Percentiles rank a stretch among this genome's conserved stretches.
Evolutionary conservation across 2,888 invertebrate species (phyloP).

Genomic region (Dinocampus coccinellae): DNA sequence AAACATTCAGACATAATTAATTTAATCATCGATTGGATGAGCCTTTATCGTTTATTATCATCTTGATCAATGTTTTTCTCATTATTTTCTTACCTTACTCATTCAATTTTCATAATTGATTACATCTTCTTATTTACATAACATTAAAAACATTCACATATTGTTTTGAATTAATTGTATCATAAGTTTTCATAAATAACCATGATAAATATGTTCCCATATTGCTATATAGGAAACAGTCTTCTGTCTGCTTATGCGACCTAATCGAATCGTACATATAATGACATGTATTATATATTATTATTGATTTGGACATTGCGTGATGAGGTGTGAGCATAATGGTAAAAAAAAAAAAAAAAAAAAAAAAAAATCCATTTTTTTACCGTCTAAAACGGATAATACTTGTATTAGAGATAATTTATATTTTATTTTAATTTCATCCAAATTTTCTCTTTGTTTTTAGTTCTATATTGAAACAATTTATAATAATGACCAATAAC

Average conservation of each 20-base stretch:
- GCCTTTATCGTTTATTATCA: slow-evolving; percentile 39
- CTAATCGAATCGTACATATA: background rate
- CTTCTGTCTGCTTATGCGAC: slow-evolving; percentile 22
- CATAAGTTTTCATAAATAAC: slow-evolving; percentile 55
- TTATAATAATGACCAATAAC: slow-evolving; percentile 33
- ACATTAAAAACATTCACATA: slow-evolving; percentile 64
- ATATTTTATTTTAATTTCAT: background rate
- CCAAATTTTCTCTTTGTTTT: slow-evolving; percentile 15
- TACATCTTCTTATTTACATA: slow-evolving; percentile 60
- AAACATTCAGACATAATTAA: slow-evolving; percentile 32
- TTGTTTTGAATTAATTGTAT: slow-evolving; percentile 46
- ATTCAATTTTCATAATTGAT: slow-evolving; percentile 31
- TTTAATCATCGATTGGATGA: slow-evolving; percentile 28
- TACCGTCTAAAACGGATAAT: background rate
- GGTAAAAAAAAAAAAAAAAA: too few species aligned
- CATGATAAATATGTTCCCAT: slow-evolving; percentile 48
- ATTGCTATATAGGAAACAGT: slow-evolving; percentile 52
- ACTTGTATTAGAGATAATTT: background rate
- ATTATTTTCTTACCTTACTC: slow-evolving; percentile 46
- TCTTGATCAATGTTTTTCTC: slow-evolving; percentile 48
- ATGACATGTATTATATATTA: too few species aligned
- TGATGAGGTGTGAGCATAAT: too few species aligned
- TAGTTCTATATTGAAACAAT: slow-evolving; percentile 35
- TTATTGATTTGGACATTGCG: too few species aligned
- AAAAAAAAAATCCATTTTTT: slow-evolving; percentile 32